Conservation (phyloP, 2,888 invertebrate genomes). For the Notodonta dromedarius region DNA sequence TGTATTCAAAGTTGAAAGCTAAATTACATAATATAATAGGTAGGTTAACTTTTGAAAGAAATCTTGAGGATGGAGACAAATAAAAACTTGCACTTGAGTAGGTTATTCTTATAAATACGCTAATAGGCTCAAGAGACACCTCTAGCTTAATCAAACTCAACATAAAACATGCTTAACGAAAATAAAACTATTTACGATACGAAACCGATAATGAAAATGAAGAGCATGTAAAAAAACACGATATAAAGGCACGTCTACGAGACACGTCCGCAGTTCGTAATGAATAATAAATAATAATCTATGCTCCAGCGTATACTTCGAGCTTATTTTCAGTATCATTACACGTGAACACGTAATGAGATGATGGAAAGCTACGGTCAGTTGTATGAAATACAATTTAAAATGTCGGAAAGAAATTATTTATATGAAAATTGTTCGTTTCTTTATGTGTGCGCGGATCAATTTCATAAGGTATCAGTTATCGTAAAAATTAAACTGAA, state of each 20-base stretch:
- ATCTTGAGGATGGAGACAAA: too few relatives aligned
- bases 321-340: not conserved
- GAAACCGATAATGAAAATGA: not conserved
- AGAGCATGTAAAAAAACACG: constrained; percentile 14
- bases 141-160: too few relatives aligned
- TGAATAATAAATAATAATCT: constrained; percentile 40
- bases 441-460: too few relatives aligned
- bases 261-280: constrained; percentile 30
- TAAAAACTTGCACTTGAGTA: too few relatives aligned
- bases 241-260: constrained; percentile 34
- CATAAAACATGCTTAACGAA: not conserved
- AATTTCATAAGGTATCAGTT: too few relatives aligned
- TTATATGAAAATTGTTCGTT: too few relatives aligned
- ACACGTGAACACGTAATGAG: not conserved
- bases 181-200: not conserved
- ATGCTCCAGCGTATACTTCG: constrained; percentile 10
- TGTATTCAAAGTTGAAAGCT: too few relatives aligned
- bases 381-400: not conserved
- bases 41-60: too few relatives aligned
- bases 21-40: too few relatives aligned
- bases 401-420: not conserved
- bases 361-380: not conserved
- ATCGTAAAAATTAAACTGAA: too few relatives aligned
- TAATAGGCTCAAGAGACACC: too few relatives aligned
- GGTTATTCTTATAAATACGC: too few relatives aligned